Evolutionary conservation across 1,140 invertebrate genomes (phyloP), one percentile per base, ranked within the genome.

Genomic region (Conus betulinus): DNA sequence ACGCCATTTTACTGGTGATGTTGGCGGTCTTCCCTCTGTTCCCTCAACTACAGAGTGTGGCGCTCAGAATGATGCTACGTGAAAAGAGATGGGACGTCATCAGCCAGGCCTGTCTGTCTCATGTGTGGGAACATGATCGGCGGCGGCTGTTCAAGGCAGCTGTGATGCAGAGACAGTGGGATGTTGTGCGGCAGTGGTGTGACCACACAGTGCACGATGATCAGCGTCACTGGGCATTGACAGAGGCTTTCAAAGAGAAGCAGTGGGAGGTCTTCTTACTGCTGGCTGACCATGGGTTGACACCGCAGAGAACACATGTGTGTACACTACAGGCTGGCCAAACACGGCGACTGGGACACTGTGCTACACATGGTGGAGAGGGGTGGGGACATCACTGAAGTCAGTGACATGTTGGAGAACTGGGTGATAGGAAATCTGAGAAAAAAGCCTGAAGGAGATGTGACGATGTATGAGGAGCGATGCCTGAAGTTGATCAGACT

Each of bases 141-240:
- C 13, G 78, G 6, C 51, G 4, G 51, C 25, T 81, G 78, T 81
- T 81, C n/a, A 20, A 81, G 78, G 78, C 78, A 39, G 78, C 78
- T 39, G 78, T 81, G 78, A 27, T 39, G 78, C 78, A 81, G 78
- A 81, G 78, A 81, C 27, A 81, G 78, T 81, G 78, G 78, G 39
- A 10, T 15, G 51, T 51, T 8, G 78, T 81, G 25, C 10, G 78
- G n/a, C 27, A 51, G 78, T 52, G 25, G 78, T 20, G 25, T 15
- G 78, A 81, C 78, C 78, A 81, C 78, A 39, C 27, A 8, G 20
- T 81, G 78, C 25, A 81, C 27, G n/a, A 81, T 51, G 78, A 81
- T 27, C 25, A 81, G 78, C 78, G 78, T 51, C 25, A 51, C 78
- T 81, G 78, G 78, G 78, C 78, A 81, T 10, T 81, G 78, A 27